phyloP scores from a whole-genome alignment of 2,113 vertebrate species.

The Lasiurus cinereus region DNA sequence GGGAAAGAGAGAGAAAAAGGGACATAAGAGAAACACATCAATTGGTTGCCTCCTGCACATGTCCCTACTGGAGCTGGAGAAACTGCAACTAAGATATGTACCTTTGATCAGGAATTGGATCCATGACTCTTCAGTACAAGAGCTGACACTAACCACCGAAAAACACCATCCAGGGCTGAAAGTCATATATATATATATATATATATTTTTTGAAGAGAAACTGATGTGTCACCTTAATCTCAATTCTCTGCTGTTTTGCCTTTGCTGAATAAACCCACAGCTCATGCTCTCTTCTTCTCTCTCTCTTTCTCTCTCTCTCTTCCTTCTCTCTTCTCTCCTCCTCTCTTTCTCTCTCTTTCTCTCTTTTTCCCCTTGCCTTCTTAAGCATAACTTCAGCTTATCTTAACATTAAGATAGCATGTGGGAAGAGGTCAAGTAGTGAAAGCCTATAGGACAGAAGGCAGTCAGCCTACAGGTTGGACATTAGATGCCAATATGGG shows the following conservation, averaged over 20 bases:
- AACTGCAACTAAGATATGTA: too few species aligned
- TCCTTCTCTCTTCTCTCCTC: not conserved
- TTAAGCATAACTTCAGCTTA: not conserved
- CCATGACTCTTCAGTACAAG: too few species aligned
- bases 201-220: not conserved
- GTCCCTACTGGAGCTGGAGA: too few species aligned
- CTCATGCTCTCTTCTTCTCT: too few species aligned
- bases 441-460: not conserved
- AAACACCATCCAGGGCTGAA: too few species aligned
- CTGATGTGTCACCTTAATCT: not conserved
- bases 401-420: not conserved
- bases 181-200: too few species aligned
- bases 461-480: slow-evolving; percentile 23
- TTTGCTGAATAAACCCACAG: not conserved
- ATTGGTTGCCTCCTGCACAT: too few species aligned
- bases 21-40: too few species aligned
- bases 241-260: not conserved
- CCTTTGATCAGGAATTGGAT: too few species aligned
- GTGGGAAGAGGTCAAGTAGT: not conserved
- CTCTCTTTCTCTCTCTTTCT: not conserved
- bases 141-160: too few species aligned
- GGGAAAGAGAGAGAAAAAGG: too few species aligned
- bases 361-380: not conserved
- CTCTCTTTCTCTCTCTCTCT: not conserved
- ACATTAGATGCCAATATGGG: not conserved